A percentile compares a stretch with the other conserved stretches of the same genome.
Conservation (phyloP, 2,797 vertebrate genomes). For the Tolypeutes matacus region DNA sequence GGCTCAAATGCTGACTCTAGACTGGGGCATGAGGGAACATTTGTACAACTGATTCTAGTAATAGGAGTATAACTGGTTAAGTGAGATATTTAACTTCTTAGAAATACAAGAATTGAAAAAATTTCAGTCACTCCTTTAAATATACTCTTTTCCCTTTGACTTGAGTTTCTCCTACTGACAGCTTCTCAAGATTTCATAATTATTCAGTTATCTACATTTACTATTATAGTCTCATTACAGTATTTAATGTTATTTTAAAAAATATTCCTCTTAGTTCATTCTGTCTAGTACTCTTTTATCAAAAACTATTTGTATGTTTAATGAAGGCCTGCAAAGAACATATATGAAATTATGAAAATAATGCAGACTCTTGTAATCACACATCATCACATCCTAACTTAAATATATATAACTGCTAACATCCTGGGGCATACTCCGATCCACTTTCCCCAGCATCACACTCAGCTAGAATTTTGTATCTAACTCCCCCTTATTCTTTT, state of each 20-base stretch:
- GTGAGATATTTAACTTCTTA: not conserved
- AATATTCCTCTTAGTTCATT: not conserved
- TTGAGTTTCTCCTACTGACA: not conserved
- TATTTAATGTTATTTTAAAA: not conserved
- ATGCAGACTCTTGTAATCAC: not conserved
- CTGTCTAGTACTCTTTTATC: not conserved
- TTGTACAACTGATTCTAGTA: not conserved
- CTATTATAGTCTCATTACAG: not conserved
- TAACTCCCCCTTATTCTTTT: not conserved
- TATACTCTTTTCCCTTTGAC: not conserved
- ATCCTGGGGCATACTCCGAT: not conserved
- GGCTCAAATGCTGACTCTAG: fast-evolving
- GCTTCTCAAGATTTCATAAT: not conserved
- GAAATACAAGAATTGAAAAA: not conserved
- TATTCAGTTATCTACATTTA: not conserved
- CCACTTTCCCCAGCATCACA: fast-evolving
- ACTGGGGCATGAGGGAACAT: fast-evolving
- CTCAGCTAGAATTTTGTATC: not conserved
- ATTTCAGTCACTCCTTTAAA: not conserved
- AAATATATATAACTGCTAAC: not conserved
- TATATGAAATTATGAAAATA: not conserved
- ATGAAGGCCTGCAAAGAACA: not conserved
- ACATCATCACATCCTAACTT: too few relatives aligned
- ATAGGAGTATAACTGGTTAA: not conserved
- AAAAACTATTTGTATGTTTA: not conserved